Base-by-base conservation (phyloP, 2,888 invertebrate genomes). In the Bombylius major region DNA sequence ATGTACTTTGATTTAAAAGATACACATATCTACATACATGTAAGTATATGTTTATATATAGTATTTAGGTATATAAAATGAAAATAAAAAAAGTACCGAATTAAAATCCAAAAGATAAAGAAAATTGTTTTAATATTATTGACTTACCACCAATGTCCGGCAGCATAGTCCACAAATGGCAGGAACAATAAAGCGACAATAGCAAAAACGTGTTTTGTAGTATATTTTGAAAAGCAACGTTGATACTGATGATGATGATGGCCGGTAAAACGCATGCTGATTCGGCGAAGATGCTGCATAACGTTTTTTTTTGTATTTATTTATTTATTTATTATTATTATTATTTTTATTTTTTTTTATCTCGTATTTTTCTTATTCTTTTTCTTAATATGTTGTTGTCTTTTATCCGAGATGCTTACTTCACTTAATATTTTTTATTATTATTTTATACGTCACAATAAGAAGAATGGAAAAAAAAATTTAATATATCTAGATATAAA, bases 71-170 rank as follows among this genome's bases (percentile, higher is more conserved):
- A 23, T 23, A 23, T 23, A 23, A 23, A 23, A 23, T 23, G 23
- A 23, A 23, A 23, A 23, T 23, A 23, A 23, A 23, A 23, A 23
- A 23, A 23, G 23, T 1, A 23, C 23, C 23, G 23, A 42, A 42
- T 42, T 11, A 42, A 42, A 42, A 11, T 11, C 7, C n/a, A n/a
- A 42, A 42, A 42, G 4, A 42, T 11, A 11, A 42, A 11, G 5
- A 42, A 11, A 7, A 11, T 11, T 11, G 5, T 11, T 11, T 11
- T 42, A 42, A 44, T 44, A 42, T 13, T 51, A 51, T 47, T 34
- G 47, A 54, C 54, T 54, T 54, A 54, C 54, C 54, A 54, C 54
- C 54, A 54, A 48, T 54, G 47, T 47, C 48, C 54, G 42, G 42
- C 42, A 33, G 54, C 44, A 23, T 48, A 48, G 39, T 54, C 54